Conservation (phyloP, 2,888 invertebrate genomes). For the Tuta absoluta region DNA sequence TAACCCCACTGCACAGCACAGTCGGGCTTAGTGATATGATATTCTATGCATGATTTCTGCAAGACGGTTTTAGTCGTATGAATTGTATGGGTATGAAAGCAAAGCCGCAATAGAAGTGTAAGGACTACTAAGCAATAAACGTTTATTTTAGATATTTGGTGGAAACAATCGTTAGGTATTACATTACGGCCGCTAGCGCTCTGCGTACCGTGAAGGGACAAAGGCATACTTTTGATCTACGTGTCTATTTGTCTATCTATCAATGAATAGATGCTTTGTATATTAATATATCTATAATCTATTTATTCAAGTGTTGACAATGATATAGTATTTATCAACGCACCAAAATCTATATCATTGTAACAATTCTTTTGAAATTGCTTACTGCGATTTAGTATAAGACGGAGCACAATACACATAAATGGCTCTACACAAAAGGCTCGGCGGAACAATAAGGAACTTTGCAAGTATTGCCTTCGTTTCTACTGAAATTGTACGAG, state of each 20-base stretch:
- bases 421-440: constrained; percentile 49
- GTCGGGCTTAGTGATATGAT: background rate
- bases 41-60: background rate
- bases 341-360: background rate
- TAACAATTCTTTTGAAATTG: constrained; percentile 1
- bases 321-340: background rate
- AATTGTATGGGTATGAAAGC: background rate
- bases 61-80: background rate
- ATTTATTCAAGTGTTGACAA: too few relatives aligned
- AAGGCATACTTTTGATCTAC: too few relatives aligned
- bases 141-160: too few relatives aligned
- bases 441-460: constrained; percentile 54
- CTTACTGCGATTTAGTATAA: background rate
- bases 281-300: too few relatives aligned
- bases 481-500: constrained; percentile 57
- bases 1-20: background rate
- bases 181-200: too few relatives aligned
- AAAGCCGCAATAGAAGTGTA: too few relatives aligned
- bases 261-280: too few relatives aligned
- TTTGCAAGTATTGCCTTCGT: constrained; percentile 57
- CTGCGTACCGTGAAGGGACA: too few relatives aligned
- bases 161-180: too few relatives aligned
- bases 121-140: too few relatives aligned
- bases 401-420: constrained; percentile 39
- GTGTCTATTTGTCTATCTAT: too few relatives aligned